These are phyloP conservation scores for Montipora sp. DNA, from an alignment of 64 coral and sea anemone species.

Conservation along the genomic window DNA sequence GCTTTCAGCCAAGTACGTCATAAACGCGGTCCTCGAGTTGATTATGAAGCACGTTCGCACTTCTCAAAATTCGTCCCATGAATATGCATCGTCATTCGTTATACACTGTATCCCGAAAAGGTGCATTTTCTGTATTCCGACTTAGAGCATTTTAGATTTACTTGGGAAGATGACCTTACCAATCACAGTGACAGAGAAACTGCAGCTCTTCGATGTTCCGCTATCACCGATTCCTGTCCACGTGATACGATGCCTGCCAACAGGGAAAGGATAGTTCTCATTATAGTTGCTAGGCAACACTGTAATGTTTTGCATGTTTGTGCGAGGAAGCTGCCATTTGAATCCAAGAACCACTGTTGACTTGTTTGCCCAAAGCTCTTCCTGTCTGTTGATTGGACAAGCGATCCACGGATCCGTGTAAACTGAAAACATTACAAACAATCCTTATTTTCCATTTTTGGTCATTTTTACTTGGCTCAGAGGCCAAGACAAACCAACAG, in stretches of 20 bases:
- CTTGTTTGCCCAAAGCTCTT: constrained; percentile 55
- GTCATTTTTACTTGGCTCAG: too few relatives aligned
- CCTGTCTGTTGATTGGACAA: constrained; percentile 78
- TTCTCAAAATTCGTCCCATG: too few relatives aligned
- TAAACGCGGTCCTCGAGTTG: too few relatives aligned
- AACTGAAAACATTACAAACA: constrained; percentile 50
- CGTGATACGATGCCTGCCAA: constrained; percentile 81
- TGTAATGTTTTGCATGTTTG: constrained; percentile 80
- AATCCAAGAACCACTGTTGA: constrained; percentile 70
- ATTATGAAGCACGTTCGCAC: too few relatives aligned
- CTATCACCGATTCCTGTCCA: constrained; percentile 90
- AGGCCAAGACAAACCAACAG: too few relatives aligned
- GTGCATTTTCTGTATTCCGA: too few relatives aligned
- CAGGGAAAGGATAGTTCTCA: constrained; percentile 85
- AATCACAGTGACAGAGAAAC: constrained; percentile 76
- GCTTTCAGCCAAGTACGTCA: too few relatives aligned
- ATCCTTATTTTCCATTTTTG: too few relatives aligned
- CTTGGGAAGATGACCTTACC: constrained; percentile 28
- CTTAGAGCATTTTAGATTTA: background rate
- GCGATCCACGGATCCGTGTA: constrained; percentile 88
- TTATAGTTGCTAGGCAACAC: constrained; percentile 76
- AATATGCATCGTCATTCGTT: too few relatives aligned
- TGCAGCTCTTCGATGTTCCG: constrained; percentile 78
- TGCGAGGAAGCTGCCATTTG: constrained; percentile 82
- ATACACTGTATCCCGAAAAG: too few relatives aligned